These are phyloP conservation scores for Amazona ochrocephala DNA, from an alignment of 2,797 vertebrate genomes.

Conservation along the genomic window DNA sequence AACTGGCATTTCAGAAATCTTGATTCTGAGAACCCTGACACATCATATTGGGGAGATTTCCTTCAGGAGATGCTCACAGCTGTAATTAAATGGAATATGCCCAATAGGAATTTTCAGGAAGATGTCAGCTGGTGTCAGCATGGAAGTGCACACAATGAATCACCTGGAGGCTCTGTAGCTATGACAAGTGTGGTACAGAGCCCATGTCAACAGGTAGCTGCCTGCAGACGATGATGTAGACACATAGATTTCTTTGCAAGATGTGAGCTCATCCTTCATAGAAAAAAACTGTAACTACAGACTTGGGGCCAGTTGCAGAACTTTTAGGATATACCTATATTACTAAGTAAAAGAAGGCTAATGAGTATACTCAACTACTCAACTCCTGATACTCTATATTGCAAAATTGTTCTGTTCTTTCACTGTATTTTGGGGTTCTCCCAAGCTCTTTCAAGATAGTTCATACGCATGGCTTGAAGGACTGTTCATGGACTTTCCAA, in stretches of 20 bases:
- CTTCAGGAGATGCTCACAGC: constrained; percentile 10
- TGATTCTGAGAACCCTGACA: not conserved
- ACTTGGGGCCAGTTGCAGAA: not conserved
- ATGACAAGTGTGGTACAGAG: not conserved
- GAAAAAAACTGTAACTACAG: not conserved
- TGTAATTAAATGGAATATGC: not conserved
- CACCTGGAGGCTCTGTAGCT: not conserved
- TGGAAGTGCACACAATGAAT: not conserved
- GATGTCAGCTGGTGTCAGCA: not conserved
- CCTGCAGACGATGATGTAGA: not conserved
- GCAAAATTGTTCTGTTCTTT: not conserved
- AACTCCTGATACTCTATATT: not conserved
- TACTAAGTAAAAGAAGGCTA: not conserved
- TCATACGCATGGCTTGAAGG: not conserved
- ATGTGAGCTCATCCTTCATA: not conserved
- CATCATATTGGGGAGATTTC: not conserved
- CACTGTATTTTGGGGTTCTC: not conserved
- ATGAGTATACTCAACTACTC: not conserved
- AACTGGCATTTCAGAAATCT: not conserved
- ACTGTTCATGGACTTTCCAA: not conserved
- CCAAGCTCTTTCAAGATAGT: not conserved
- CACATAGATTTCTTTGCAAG: not conserved
- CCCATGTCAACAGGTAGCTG: not conserved
- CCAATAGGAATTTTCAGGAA: not conserved
- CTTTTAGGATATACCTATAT: not conserved